Conservation (phyloP, 2,797 vertebrate genomes). For the Xerus rutilus region DNA sequence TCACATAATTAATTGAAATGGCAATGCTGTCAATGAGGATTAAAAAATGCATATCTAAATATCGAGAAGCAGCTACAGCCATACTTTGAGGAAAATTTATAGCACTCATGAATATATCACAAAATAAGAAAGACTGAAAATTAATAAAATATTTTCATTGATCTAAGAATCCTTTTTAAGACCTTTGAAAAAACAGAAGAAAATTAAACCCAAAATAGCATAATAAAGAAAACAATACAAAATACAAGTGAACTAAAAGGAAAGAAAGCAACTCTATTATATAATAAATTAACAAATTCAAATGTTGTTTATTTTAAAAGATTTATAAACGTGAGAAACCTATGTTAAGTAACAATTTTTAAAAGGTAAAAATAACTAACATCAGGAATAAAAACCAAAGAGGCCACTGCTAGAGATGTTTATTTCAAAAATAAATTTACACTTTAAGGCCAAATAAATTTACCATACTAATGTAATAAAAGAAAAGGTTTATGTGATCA, state of each 20-base stretch:
- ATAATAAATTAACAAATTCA: neutral
- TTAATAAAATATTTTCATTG: neutral
- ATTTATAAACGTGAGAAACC: neutral
- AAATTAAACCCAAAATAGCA: neutral
- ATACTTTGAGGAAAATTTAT: neutral
- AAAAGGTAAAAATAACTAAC: neutral
- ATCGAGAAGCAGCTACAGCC: neutral
- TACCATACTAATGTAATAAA: neutral
- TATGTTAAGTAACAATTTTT: neutral
- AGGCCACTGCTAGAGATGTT: neutral
- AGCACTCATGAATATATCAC: neutral
- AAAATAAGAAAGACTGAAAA: neutral
- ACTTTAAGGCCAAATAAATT: neutral
- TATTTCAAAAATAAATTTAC: neutral
- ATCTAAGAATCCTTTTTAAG: constrained; percentile 5
- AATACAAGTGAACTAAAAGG: neutral
- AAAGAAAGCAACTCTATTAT: neutral
- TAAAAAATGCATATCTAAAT: neutral
- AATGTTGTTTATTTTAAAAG: neutral
- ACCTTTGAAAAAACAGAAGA: neutral
- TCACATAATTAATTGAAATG: neutral
- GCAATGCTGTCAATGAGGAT: neutral
- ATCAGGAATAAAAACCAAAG: neutral
- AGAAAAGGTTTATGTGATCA: neutral
- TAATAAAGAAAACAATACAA: neutral